phyloP scores from a whole-genome alignment of 2,888 invertebrate species.

The Falcaria lacertinaria region DNA sequence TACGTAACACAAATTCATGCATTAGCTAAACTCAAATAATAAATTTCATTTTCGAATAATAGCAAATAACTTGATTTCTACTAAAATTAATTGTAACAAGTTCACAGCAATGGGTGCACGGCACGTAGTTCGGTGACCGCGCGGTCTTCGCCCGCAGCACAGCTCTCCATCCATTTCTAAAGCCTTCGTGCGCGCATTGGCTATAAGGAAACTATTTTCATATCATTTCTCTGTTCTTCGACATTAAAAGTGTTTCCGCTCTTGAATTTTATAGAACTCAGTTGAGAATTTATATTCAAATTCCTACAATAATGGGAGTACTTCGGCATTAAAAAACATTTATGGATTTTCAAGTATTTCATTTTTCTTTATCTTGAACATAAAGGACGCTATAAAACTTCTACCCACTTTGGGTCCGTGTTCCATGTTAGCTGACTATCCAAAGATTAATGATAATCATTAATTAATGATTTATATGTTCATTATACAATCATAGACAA shows the following conservation, averaged over 20 bases:
- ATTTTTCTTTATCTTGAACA: too few species aligned
- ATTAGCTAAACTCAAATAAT: too few species aligned
- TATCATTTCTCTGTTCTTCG: constrained; percentile 36
- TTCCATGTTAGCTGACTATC: too few species aligned
- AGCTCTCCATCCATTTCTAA: constrained; percentile 21
- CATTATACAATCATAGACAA: constrained; percentile 13
- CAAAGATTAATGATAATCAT: too few species aligned
- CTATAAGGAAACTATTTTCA: constrained; percentile 45
- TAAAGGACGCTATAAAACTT: too few species aligned
- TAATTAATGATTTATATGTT: constrained; percentile 12
- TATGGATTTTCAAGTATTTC: too few species aligned
- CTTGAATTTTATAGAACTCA: constrained; percentile 36
- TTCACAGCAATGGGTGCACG: constrained; percentile 1
- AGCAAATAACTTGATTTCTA: too few species aligned
- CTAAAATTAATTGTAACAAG: too few species aligned
- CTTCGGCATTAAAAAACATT: constrained; percentile 13
- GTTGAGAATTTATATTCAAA: constrained; percentile 42
- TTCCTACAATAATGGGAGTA: constrained; percentile 24
- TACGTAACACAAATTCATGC: constrained; percentile 48
- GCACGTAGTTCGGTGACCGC: constrained; percentile 18
- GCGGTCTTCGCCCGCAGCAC: constrained; percentile 18
- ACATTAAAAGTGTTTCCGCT: constrained; percentile 33
- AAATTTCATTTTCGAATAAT: too few species aligned
- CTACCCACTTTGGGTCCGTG: too few species aligned
- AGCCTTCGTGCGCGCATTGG: constrained; percentile 19